Base-by-base conservation (phyloP, 1,140 invertebrate species). In the Cydia strobilella region DNA sequence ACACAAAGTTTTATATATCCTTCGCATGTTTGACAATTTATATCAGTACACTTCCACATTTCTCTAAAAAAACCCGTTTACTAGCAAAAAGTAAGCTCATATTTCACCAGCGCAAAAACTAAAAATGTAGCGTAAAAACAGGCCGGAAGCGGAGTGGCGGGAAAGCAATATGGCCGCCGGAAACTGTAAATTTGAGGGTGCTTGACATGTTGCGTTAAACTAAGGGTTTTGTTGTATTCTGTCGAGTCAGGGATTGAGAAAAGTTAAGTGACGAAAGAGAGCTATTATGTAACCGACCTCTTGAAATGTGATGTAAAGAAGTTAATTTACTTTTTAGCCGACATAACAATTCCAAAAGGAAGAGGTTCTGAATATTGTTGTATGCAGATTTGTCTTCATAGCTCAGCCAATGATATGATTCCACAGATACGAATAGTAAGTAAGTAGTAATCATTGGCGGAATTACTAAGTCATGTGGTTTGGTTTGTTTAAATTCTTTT, bases 41-140 rank as follows among this genome's bases (percentile, higher is more conserved):
- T 15, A 15, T 18, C 48, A 1, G 15, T 51, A 7, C 5, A n/a
- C 4, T 35, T 35, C 31, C 35, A 39, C 35, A 39, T 10, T 2
- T 3, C 7, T n/a, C 48, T 0, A n/a, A 51, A 51, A 51, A 51
- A 18, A 3, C 48, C 25, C 25, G 18, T 31, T 31, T 66, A 27
- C 12, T 15, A n/a, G 25, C 13, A 66, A 66, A 66, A 27, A 10
- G 2, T 13, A 35, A 1, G 63, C 63, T 35, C 63, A 66, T 35
- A 66, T 66, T 66, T 66, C 63, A 63, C 63, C 63, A 63, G 12
- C 15, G 63, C 63, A 66, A 66, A 59, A 66, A 66, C 23, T 72
- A 48, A 72, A 72, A 48, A 72, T 35, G 15, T 45, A 23, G 23
- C 23, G 23, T 7, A 72, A 72, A 71, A 45, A 25, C 20, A 12